Evolutionary conservation across 1,140 invertebrate genomes (phyloP).

Genomic region (Cyphomyrmex costatus): DNA sequence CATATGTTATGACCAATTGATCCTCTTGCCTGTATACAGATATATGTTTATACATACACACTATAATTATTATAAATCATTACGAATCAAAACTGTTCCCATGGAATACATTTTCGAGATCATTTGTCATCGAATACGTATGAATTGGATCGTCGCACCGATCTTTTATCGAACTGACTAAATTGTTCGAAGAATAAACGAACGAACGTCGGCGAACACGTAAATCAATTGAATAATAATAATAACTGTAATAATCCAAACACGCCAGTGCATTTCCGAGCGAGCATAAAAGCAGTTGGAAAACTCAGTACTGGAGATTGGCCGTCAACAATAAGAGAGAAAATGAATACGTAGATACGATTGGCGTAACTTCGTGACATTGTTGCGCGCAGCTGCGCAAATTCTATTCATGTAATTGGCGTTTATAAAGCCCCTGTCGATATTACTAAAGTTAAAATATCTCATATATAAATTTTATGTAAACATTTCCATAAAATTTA

Average conservation of each 20-base stretch:
- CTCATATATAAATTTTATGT: not conserved
- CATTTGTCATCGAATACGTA: not conserved
- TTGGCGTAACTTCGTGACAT: conserved; percentile 63
- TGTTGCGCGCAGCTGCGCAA: conserved; percentile 64
- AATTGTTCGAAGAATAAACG: conserved; percentile 24
- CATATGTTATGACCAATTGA: conserved; percentile 10
- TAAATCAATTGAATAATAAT: conserved; percentile 70
- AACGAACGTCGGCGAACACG: conserved; percentile 22
- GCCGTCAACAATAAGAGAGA: conserved; percentile 68
- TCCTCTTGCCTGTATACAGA: not conserved
- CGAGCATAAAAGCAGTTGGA: conserved; percentile 29
- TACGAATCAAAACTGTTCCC: not conserved
- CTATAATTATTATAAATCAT: conserved; percentile 4
- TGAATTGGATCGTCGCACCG: not conserved
- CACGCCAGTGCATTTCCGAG: conserved; percentile 49
- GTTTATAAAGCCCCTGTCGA: conserved; percentile 12
- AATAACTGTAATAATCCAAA: conserved; percentile 56
- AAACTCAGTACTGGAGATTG: conserved; percentile 64
- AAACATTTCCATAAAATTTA: not conserved
- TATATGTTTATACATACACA: not conserved
- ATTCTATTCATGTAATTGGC: conserved; percentile 39
- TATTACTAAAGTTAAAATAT: conserved; percentile 17
- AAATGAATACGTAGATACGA: conserved; percentile 69
- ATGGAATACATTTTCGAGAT: not conserved
- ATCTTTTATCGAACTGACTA: conserved; percentile 23